phyloP scores from a whole-genome alignment of 2,113 vertebrate genomes.

The Lichenostomus cassidix region DNA sequence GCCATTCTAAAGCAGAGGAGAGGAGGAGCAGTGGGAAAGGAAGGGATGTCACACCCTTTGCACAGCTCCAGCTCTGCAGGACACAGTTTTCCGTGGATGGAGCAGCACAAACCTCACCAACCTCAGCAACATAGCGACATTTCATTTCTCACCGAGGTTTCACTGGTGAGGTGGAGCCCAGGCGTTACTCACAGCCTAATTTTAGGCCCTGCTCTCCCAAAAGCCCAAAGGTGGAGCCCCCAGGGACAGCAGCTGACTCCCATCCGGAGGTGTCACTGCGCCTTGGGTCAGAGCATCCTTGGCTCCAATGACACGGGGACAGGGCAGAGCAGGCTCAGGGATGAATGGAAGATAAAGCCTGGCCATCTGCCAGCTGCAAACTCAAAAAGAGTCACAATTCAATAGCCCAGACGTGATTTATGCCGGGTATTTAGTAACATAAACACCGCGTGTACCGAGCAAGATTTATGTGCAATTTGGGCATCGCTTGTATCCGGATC shows the following conservation, averaged over 20 bases:
- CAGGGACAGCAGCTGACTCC: neutral
- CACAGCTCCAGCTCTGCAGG: neutral
- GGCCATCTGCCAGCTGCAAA: neutral
- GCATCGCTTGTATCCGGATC: neutral
- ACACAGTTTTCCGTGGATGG: fast-evolving
- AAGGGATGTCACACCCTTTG: neutral
- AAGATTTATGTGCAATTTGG: neutral
- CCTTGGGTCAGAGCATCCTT: neutral
- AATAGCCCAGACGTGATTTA: neutral
- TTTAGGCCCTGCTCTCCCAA: neutral
- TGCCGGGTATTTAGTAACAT: neutral
- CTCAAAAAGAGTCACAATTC: neutral
- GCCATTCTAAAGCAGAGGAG: neutral
- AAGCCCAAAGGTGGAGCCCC: neutral
- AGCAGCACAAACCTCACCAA: neutral
- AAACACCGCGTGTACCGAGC: neutral
- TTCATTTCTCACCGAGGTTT: neutral
- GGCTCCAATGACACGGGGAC: fast-evolving
- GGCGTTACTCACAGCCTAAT: neutral
- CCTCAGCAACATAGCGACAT: neutral
- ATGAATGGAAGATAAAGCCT: neutral
- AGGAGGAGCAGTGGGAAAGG: neutral
- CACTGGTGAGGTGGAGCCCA: neutral
- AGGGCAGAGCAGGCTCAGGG: neutral
- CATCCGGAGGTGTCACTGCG: fast-evolving